Conservation (phyloP, 2,113 vertebrate species). For the Ceuthmochares aereus region DNA sequence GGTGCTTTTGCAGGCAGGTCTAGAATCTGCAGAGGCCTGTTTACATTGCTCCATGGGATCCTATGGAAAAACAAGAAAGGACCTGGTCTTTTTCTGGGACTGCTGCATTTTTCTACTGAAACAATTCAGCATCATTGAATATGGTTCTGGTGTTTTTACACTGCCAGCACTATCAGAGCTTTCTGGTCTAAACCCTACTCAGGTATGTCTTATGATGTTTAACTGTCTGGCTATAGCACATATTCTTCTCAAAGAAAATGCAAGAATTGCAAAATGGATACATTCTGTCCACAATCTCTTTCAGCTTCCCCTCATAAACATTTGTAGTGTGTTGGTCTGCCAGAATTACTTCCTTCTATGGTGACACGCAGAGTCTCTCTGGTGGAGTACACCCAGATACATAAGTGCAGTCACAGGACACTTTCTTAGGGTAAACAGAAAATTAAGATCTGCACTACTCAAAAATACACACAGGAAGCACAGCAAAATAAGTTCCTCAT, state of each 20-base stretch:
- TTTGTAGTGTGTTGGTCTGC: not conserved
- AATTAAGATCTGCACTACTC: not conserved
- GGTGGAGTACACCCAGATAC: not conserved
- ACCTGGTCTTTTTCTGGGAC: not conserved
- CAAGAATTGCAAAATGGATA: fast-evolving
- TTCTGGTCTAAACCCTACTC: not conserved
- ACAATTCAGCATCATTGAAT: not conserved
- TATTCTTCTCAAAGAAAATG: not conserved
- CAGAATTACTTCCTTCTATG: not conserved
- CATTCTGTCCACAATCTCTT: not conserved
- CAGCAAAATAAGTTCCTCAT: not conserved
- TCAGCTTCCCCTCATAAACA: fast-evolving
- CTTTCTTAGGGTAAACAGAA: not conserved
- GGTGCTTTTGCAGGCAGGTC: not conserved
- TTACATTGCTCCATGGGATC: not conserved
- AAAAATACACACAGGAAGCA: not conserved
- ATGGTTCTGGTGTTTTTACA: not conserved
- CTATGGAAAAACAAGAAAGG: not conserved
- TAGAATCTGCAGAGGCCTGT: not conserved
- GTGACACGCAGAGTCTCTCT: not conserved
- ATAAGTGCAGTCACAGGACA: not conserved
- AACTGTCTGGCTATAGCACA: not conserved
- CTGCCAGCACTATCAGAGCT: not conserved
- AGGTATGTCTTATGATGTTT: not conserved
- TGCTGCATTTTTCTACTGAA: not conserved